These are phyloP conservation scores for Anoplius nigerrimus DNA, from an alignment of 2,888 invertebrate species.

Conservation along the genomic window DNA sequence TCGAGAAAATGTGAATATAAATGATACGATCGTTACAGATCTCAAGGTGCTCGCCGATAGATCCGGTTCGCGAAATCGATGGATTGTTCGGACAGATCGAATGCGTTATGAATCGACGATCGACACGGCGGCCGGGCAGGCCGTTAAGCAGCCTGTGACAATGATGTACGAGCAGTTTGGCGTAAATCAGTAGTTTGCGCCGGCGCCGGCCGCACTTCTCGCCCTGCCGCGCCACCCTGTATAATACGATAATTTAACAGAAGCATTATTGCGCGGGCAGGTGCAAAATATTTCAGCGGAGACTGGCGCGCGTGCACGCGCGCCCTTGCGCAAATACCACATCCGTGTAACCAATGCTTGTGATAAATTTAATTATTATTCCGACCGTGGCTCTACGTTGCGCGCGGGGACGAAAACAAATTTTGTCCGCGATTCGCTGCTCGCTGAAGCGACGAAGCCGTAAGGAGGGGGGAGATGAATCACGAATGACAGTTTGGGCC, in stretches of 20 bases:
- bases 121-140: constrained; percentile 26
- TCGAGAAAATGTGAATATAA: no score
- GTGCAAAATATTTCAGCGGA: constrained; percentile 60
- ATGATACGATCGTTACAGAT: no score
- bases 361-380: constrained; percentile 60
- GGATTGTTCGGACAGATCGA: neutral
- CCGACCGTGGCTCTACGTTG: constrained; percentile 1
- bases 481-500: no score
- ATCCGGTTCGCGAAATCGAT: no score
- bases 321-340: constrained; percentile 35
- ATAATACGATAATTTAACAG: constrained; percentile 57
- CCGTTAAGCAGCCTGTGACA: constrained; percentile 53
- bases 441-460: no score
- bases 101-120: constrained; percentile 27
- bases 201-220: constrained; percentile 16
- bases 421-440: no score
- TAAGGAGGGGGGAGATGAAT: no score
- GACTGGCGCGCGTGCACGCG: constrained; percentile 15
- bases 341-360: constrained; percentile 43
- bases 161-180: constrained; percentile 51
- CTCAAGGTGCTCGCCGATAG: no score
- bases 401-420: no score
- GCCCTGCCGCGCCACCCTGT: constrained; percentile 23
- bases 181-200: constrained; percentile 51
- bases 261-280: constrained; percentile 53